Conservation (phyloP, 2,113 vertebrate species). For the Myotis lucifugus region DNA sequence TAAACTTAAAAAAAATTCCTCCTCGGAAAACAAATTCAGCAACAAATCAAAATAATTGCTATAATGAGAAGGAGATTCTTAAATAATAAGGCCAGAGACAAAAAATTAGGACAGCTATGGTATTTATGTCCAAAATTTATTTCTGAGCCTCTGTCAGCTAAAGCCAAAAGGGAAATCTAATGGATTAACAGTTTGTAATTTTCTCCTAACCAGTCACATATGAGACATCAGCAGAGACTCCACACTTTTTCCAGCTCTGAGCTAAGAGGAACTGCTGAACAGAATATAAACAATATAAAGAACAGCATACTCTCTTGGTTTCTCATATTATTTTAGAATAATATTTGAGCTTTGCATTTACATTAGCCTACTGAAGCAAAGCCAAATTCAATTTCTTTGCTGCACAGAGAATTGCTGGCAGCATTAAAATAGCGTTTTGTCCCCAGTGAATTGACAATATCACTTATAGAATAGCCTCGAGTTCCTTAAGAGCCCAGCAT, state of each 20-base stretch:
- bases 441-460: constrained; percentile 7
- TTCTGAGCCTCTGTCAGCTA: background rate
- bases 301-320: background rate
- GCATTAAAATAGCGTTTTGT: constrained; percentile 31
- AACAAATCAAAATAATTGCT: background rate
- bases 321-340: constrained; percentile 6
- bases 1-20: background rate
- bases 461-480: background rate
- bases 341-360: constrained; percentile 42
- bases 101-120: background rate
- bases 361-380: constrained; percentile 52
- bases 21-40: background rate
- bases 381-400: constrained; percentile 56
- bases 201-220: background rate
- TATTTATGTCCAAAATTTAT: background rate
- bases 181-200: background rate
- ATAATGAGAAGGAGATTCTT: background rate
- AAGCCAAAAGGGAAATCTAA: background rate
- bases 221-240: background rate
- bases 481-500: constrained; percentile 17
- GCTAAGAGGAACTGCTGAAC: background rate
- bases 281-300: background rate
- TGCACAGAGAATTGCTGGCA: background rate
- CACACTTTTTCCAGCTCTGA: background rate
- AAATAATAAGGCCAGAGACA: background rate